phyloP scores from a whole-genome alignment of 2,113 vertebrate genomes.

The Oostethus manadensis region DNA sequence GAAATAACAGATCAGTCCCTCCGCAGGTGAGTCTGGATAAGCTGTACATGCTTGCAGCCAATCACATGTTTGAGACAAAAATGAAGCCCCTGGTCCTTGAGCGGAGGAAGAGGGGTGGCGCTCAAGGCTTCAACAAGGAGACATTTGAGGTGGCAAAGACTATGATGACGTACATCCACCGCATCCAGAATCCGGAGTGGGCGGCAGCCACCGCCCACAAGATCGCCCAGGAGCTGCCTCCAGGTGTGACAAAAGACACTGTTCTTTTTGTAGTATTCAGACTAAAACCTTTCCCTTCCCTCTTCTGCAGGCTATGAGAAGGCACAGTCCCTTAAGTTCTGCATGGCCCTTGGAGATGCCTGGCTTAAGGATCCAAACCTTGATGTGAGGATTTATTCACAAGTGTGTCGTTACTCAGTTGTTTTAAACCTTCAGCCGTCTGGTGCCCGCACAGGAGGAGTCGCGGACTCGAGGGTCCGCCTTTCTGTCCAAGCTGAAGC shows the following conservation, averaged over 20 bases:
- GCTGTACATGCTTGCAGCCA: constrained; percentile 83
- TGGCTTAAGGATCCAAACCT: constrained; percentile 78
- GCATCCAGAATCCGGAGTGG: constrained; percentile 86
- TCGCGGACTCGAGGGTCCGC: constrained; percentile 69
- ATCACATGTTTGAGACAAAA: constrained; percentile 82
- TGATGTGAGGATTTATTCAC: constrained; percentile 64
- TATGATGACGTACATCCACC: constrained; percentile 82
- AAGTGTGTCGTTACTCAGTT: neutral
- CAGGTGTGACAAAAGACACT: constrained; percentile 65
- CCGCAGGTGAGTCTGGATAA: constrained; percentile 85
- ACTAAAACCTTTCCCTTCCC: neutral
- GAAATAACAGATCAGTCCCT: neutral
- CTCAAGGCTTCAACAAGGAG: constrained; percentile 70
- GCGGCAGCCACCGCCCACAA: constrained; percentile 85
- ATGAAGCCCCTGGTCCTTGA: constrained; percentile 83
- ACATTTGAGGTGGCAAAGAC: constrained; percentile 69
- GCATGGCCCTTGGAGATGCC: constrained; percentile 80
- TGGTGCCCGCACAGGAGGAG: constrained; percentile 67
- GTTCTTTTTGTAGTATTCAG: neutral
- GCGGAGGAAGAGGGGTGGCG: constrained; percentile 59
- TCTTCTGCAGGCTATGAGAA: constrained; percentile 79
- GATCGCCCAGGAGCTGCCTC: constrained; percentile 87
- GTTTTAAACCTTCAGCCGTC: neutral
- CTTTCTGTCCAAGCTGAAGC: constrained; percentile 79
- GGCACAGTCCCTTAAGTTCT: constrained; percentile 82